Evolutionary conservation across 2,113 vertebrate genomes (phyloP).

Genomic region (Collichthys lucidus): DNA sequence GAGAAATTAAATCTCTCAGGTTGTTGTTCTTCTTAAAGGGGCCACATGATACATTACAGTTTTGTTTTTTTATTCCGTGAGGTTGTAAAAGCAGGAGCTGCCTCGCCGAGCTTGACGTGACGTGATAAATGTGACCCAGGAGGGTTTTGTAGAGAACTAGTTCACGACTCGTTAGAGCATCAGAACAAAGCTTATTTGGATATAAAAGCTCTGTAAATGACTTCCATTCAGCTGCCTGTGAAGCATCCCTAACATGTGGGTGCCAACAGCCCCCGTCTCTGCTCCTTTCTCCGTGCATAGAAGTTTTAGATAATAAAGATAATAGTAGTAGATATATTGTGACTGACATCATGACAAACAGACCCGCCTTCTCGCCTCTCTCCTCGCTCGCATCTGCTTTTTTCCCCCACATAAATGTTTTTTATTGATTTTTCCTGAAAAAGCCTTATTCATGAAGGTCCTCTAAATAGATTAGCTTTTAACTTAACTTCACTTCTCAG

Average conservation of each 20-base stretch:
- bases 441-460: not conserved
- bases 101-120: constrained; percentile 13
- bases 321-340: not conserved
- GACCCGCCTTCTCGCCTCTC: not conserved
- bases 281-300: not conserved
- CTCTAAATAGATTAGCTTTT: not conserved
- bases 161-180: constrained; percentile 28
- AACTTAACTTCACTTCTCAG: not conserved
- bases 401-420: not conserved
- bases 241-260: not conserved
- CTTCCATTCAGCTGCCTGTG: not conserved
- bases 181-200: constrained; percentile 32
- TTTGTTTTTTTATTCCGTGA: not conserved
- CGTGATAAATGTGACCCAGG: constrained; percentile 18
- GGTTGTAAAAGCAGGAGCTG: constrained; percentile 4
- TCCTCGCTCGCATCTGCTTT: not conserved
- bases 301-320: not conserved
- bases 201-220: constrained; percentile 7
- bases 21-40: constrained; percentile 56
- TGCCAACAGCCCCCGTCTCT: not conserved
- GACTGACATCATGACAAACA: constrained; percentile 17
- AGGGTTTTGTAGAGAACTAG: constrained; percentile 36
- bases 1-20: constrained; percentile 38
- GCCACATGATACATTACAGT: not conserved
- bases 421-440: not conserved